Percentiles rank a stretch among this genome's conserved stretches.
These are phyloP conservation scores for Sebastes schlegelii DNA, from an alignment of 2,113 vertebrate species.

Conservation along the genomic window DNA sequence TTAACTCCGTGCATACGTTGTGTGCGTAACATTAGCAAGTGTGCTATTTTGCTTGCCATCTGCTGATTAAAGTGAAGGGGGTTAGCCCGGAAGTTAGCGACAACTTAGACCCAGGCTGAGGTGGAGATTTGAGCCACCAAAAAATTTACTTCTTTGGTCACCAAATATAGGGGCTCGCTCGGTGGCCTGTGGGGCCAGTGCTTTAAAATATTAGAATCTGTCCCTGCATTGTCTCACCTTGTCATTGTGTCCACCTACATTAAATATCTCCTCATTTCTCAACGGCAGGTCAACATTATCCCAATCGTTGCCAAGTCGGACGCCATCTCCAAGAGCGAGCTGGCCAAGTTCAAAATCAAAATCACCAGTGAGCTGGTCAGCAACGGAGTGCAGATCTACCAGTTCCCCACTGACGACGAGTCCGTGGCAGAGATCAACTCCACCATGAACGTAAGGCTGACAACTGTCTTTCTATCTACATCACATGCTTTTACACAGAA, in stretches of 20 bases:
- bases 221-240: neutral
- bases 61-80: too few species aligned
- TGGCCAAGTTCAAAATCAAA: constrained; percentile 99
- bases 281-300: constrained; percentile 94
- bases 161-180: too few species aligned
- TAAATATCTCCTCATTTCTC: neutral
- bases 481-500: neutral
- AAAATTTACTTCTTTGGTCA: too few species aligned
- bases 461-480: neutral
- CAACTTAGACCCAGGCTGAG: too few species aligned
- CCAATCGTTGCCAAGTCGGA: constrained; percentile 98
- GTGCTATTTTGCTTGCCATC: too few species aligned
- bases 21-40: too few species aligned
- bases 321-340: constrained; percentile 96
- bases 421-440: constrained; percentile 98
- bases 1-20: too few species aligned
- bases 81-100: too few species aligned
- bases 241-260: neutral
- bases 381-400: constrained; percentile 98
- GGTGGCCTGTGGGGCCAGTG: too few species aligned
- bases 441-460: constrained; percentile 94
- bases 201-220: too few species aligned
- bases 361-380: constrained; percentile 98
- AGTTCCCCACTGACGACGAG: constrained; percentile 97
- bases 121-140: too few species aligned